Conservation (phyloP, 1,140 invertebrate genomes). For the Lutraria rhynchaena region DNA sequence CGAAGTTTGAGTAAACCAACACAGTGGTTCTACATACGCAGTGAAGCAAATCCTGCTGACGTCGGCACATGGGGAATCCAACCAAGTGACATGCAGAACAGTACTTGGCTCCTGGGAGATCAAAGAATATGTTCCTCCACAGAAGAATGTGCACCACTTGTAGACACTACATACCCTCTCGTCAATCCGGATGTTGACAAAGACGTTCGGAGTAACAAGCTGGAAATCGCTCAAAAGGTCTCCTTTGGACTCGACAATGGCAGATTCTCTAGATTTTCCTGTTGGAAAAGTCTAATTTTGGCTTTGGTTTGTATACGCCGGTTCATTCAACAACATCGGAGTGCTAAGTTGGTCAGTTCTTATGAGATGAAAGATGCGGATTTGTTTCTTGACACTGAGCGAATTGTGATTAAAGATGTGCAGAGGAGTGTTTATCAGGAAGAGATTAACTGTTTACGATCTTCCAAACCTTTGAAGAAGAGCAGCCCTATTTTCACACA, state of each 20-base stretch:
- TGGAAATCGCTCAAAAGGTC: not conserved
- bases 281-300: not conserved
- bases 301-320: too few relatives aligned
- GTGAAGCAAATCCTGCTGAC: not conserved
- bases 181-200: conserved; percentile 22
- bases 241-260: not conserved
- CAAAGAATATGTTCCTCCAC: not conserved
- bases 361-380: too few relatives aligned
- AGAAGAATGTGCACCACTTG: not conserved
- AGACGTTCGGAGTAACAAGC: not conserved
- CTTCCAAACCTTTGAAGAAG: not conserved
- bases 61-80: too few relatives aligned
- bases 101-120: conserved; percentile 3
- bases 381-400: too few relatives aligned
- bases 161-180: not conserved
- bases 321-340: too few relatives aligned
- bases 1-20: not conserved
- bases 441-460: conserved; percentile 28
- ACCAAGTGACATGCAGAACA: not conserved
- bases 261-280: not conserved
- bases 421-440: not conserved
- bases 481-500: not conserved
- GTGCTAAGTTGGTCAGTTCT: too few relatives aligned
- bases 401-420: not conserved
- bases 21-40: conserved; percentile 29